phyloP scores from a whole-genome alignment of 2,113 vertebrate genomes.

The Sminthopsis crassicaudata region DNA sequence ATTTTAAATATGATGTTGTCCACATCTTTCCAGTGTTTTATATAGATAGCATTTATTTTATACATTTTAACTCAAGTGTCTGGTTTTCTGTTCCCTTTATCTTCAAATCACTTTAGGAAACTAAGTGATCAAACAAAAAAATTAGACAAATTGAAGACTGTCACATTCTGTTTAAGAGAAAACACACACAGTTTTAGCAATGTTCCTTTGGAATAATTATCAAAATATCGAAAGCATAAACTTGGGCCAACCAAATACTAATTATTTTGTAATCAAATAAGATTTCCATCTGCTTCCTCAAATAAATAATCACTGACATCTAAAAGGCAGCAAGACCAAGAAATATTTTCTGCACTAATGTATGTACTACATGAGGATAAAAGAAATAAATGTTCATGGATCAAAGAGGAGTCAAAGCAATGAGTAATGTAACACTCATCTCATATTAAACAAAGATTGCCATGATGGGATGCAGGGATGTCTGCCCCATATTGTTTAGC shows the following conservation, averaged over 20 bases:
- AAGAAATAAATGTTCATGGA: constrained; percentile 51
- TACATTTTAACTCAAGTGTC: constrained; percentile 3
- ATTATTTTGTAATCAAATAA: constrained; percentile 69
- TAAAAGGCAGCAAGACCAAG: constrained; percentile 63
- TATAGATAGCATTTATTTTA: constrained; percentile 25
- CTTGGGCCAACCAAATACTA: constrained; percentile 68
- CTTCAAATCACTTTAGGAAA: constrained; percentile 59
- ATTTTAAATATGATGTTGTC: constrained; percentile 40
- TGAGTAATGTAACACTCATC: constrained; percentile 59
- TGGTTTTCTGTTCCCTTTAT: constrained; percentile 34
- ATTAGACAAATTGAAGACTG: constrained; percentile 40
- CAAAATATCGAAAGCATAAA: constrained; percentile 66
- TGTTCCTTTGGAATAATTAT: constrained; percentile 68
- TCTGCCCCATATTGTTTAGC: constrained; percentile 45
- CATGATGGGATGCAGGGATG: constrained; percentile 62
- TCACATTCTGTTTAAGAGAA: constrained; percentile 66
- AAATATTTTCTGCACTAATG: constrained; percentile 56
- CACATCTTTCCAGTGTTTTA: constrained; percentile 33
- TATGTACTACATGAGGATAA: constrained; percentile 58
- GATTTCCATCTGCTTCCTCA: constrained; percentile 61
- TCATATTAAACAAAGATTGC: constrained; percentile 74
- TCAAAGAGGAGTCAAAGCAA: constrained; percentile 47
- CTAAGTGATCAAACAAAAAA: constrained; percentile 59
- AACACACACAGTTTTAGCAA: constrained; percentile 68
- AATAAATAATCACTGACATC: constrained; percentile 70